These are phyloP conservation scores for Hybos culiciformis DNA, from an alignment of 2,888 invertebrate genomes.

Conservation along the genomic window DNA sequence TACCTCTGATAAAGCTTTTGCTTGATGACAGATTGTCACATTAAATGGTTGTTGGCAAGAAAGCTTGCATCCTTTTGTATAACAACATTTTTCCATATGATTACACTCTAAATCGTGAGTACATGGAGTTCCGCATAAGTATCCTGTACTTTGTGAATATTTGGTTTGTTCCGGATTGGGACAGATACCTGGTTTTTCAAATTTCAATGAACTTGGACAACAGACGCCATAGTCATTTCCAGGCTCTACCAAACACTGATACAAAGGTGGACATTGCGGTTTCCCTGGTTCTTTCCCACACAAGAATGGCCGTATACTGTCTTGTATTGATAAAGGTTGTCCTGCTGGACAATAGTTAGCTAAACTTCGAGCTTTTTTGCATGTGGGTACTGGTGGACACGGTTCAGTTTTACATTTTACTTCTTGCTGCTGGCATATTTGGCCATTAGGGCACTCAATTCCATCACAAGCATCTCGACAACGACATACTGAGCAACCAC, in stretches of 20 bases:
- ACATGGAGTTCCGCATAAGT: slow-evolving; percentile 51
- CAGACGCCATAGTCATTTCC: slow-evolving; percentile 81
- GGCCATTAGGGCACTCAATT: slow-evolving; percentile 59
- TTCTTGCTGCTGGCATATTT: slow-evolving; percentile 66
- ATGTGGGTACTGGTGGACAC: slow-evolving; percentile 73
- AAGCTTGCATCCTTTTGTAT: slow-evolving; percentile 55
- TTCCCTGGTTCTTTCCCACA: slow-evolving; percentile 70
- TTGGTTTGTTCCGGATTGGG: slow-evolving; percentile 40
- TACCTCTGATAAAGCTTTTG: slow-evolving; percentile 61
- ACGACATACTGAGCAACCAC: slow-evolving; percentile 65
- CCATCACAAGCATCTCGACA: slow-evolving; percentile 70
- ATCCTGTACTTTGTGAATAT: slow-evolving; percentile 29
- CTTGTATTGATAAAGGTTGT: slow-evolving; percentile 53
- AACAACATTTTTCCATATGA: slow-evolving; percentile 70
- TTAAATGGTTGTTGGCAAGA: slow-evolving; percentile 63
- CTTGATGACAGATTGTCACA: slow-evolving; percentile 63
- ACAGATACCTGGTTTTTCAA: slow-evolving; percentile 66
- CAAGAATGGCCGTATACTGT: slow-evolving; percentile 63
- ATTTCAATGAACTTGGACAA: slow-evolving; percentile 62
- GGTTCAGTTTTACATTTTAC: slow-evolving; percentile 63
- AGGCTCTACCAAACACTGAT: slow-evolving; percentile 63
- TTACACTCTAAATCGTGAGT: slow-evolving; percentile 70
- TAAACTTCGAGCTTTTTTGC: slow-evolving; percentile 63
- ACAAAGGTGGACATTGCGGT: slow-evolving; percentile 70
- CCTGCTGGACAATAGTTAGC: slow-evolving; percentile 68